These are phyloP conservation scores for Oconnorella tubifera DNA, from an alignment of 2,888 invertebrate species.

Conservation along the genomic window DNA sequence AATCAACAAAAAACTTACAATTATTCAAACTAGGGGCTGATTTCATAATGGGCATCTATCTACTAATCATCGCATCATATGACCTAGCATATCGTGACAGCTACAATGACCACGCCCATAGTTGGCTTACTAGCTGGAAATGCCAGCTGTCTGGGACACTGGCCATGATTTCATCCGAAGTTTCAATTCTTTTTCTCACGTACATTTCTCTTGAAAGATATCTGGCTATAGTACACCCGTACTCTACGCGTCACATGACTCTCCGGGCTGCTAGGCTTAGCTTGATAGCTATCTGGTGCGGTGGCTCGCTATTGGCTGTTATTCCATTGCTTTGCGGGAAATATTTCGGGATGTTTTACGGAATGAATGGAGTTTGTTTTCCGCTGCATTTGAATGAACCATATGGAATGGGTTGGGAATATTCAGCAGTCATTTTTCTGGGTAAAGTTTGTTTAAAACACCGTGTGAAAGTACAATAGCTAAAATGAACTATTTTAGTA, in stretches of 20 bases:
- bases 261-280: conserved; percentile 53
- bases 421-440: conserved; percentile 67
- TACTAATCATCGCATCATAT: conserved; percentile 29
- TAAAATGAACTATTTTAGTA: too few species aligned
- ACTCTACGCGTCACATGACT: conserved; percentile 37
- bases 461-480: too few species aligned
- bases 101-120: conserved; percentile 60
- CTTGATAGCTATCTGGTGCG: conserved; percentile 15
- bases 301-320: conserved; percentile 64
- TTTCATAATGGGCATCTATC: conserved; percentile 33
- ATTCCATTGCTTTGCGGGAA: conserved; percentile 62
- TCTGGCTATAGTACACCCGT: conserved; percentile 29
- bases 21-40: too few species aligned
- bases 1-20: too few species aligned
- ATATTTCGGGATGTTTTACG: conserved; percentile 61
- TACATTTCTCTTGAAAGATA: conserved; percentile 71
- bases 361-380: conserved; percentile 65
- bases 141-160: conserved; percentile 65
- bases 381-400: conserved; percentile 70
- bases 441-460: background rate
- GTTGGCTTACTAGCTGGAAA: conserved; percentile 67
- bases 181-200: conserved; percentile 67
- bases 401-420: conserved; percentile 68
- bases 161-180: conserved; percentile 67
- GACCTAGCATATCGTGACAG: conserved; percentile 25